Evolutionary conservation across 1,140 invertebrate genomes (phyloP).

Genomic region (Drosophila subobscura): DNA sequence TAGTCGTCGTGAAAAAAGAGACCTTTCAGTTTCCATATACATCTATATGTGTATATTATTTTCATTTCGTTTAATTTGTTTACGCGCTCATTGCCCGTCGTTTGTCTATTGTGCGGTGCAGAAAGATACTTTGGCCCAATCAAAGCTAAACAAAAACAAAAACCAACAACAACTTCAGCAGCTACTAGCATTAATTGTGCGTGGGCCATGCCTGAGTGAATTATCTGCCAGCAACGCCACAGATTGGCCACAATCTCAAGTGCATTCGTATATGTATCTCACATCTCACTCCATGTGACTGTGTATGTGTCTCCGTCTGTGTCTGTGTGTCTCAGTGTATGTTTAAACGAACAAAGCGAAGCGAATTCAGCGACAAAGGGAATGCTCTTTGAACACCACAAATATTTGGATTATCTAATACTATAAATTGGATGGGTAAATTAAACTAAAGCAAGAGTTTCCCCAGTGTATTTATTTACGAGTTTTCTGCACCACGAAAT

Average conservation of each 20-base stretch:
- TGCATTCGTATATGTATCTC: constrained; percentile 27
- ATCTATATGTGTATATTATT: constrained; percentile 43
- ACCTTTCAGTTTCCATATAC: constrained; percentile 40
- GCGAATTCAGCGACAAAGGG: constrained; percentile 30
- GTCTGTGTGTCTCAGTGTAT: constrained; percentile 22
- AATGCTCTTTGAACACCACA: constrained; percentile 34
- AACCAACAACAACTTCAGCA: constrained; percentile 11
- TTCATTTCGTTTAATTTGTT: constrained; percentile 55
- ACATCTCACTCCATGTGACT: neutral
- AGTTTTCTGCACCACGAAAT: constrained; percentile 67
- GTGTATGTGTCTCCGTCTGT: constrained; percentile 10
- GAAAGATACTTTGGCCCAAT: constrained; percentile 17
- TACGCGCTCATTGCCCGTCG: constrained; percentile 18
- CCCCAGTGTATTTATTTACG: constrained; percentile 13
- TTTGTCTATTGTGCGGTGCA: constrained; percentile 14
- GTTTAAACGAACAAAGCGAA: constrained; percentile 33
- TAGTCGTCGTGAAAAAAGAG: constrained; percentile 39
- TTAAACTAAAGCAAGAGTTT: constrained; percentile 17
- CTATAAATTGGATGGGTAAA: constrained; percentile 30
- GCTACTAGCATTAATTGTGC: constrained; percentile 42
- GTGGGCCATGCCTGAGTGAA: constrained; percentile 44
- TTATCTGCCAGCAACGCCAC: constrained; percentile 45
- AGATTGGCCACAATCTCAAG: constrained; percentile 41
- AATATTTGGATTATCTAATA: constrained; percentile 52
- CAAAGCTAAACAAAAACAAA: constrained; percentile 38